Conservation (phyloP, 2,797 vertebrate genomes). For the Hoplostethus atlanticus region DNA sequence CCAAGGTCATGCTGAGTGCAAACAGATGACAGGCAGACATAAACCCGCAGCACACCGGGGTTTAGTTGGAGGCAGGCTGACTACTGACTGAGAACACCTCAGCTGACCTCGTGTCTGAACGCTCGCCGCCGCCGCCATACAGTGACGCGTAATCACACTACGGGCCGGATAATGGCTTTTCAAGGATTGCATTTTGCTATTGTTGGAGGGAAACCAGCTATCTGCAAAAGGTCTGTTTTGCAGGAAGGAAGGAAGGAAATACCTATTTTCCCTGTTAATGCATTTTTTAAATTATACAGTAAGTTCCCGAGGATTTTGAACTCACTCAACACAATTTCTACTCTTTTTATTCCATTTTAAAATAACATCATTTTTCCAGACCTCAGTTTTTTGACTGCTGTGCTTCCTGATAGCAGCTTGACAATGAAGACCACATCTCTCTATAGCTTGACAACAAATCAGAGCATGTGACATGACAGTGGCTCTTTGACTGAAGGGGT, state of each 20-base stretch:
- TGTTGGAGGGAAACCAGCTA: constrained; percentile 7
- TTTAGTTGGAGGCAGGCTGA: not conserved
- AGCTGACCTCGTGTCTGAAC: constrained; percentile 4
- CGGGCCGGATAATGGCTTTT: constrained; percentile 6
- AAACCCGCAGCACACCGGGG: not conserved
- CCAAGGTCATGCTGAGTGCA: not conserved
- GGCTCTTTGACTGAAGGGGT: too few species aligned
- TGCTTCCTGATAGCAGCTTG: too few species aligned
- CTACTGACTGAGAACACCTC: constrained; percentile 4
- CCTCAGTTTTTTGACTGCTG: too few species aligned
- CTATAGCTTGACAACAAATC: not conserved
- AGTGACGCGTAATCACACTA: constrained; percentile 1
- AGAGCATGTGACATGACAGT: not conserved
- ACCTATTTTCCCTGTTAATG: not conserved
- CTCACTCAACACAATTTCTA: not conserved
- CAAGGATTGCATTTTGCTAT: constrained; percentile 16
- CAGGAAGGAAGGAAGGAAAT: not conserved
- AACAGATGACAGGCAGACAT: constrained; percentile 1
- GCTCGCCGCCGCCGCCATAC: not conserved
- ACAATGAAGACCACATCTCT: too few species aligned
- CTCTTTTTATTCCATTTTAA: not conserved
- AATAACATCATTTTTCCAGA: too few species aligned
- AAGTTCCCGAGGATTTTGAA: not conserved
- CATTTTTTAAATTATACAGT: not conserved
- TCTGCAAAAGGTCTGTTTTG: not conserved